phyloP scores from a whole-genome alignment of 2,888 invertebrate genomes.

The Capitulum mitella region DNA sequence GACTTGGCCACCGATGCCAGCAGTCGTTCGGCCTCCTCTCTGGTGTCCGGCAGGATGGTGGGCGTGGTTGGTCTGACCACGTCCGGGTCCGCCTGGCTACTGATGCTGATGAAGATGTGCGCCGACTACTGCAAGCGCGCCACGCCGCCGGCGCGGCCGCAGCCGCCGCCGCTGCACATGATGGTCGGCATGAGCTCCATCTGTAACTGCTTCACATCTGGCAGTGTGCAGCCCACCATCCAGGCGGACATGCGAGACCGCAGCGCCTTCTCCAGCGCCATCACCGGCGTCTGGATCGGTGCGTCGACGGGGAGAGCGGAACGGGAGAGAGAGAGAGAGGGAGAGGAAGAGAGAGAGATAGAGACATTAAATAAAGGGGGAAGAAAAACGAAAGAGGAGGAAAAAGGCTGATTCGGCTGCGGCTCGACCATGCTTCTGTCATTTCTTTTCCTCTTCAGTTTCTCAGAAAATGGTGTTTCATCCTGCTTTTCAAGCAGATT shows the following conservation, averaged over 20 bases:
- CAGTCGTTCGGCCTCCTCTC: no score
- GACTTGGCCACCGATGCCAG: no score
- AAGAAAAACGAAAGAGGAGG: no score
- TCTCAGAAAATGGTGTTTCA: no score
- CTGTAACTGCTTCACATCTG: not conserved
- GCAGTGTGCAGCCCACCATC: not conserved
- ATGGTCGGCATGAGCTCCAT: not conserved
- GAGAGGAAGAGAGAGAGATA: no score
- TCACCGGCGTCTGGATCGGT: not conserved
- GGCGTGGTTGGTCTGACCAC: not conserved
- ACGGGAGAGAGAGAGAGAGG: no score
- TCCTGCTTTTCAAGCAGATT: no score
- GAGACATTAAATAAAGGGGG: no score
- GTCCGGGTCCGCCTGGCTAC: not conserved
- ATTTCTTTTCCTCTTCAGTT: no score
- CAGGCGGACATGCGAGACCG: constrained; percentile 4
- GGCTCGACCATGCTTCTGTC: no score
- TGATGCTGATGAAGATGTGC: constrained; percentile 2
- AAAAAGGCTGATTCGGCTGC: no score
- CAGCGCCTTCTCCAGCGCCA: not conserved
- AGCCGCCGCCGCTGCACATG: not conserved
- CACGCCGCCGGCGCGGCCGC: not conserved
- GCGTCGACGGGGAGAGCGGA: not conserved
- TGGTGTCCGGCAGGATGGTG: not conserved
- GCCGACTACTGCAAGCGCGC: not conserved